Evolutionary conservation across 2,888 invertebrate genomes (phyloP), one percentile per base, ranked within the genome.

Genomic region (Trissonchulus sp.): DNA sequence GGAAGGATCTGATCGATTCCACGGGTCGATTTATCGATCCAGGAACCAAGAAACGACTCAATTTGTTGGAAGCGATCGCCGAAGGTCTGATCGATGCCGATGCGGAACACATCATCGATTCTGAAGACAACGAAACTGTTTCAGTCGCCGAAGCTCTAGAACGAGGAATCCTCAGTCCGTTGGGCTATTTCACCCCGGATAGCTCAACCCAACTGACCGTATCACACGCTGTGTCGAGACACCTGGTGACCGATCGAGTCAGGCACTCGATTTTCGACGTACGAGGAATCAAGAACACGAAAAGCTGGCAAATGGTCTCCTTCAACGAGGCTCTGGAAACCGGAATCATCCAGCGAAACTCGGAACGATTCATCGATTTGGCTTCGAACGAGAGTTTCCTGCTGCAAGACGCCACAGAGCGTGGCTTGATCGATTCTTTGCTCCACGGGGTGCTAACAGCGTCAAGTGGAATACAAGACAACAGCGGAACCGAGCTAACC

Each of bases 261-360:
- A 91, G 92, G 84, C 91, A 91, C 84, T 92, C 92, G 0, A 91
- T 94, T 79, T 94, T 94, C 83, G 92, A 93, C 84, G 93, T 94
- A 77, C 93, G 93, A 80, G 93, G 92, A 74, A 92, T 93, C 83
- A 91, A 91, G 83, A 91, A 93, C 84, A 90, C 91, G 0, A 89
- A 90, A 81, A 91, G 91, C 72, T 90, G 90, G 38, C 92, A 92
- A 83, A 92, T 91, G 83, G 89, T 93, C 80, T 92, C 92, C 78
- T 90, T 93, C 80, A 93, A 92, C 85, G 88, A 89, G 76, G 92
- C 93, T 62, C 86, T 91, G 76, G 88, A 90, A 75, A 91, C 91
- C 82, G 91, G 91, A 79, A 88, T 91, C 83, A 88, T 93, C 62
- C 90, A 91, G 83, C 90, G 80, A 38, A 90, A 89, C 81, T 89